Percentiles rank a stretch among this genome's conserved stretches.
These are phyloP conservation scores for Sceloporus tristichus DNA, from an alignment of 2,113 vertebrate species.

Conservation along the genomic window DNA sequence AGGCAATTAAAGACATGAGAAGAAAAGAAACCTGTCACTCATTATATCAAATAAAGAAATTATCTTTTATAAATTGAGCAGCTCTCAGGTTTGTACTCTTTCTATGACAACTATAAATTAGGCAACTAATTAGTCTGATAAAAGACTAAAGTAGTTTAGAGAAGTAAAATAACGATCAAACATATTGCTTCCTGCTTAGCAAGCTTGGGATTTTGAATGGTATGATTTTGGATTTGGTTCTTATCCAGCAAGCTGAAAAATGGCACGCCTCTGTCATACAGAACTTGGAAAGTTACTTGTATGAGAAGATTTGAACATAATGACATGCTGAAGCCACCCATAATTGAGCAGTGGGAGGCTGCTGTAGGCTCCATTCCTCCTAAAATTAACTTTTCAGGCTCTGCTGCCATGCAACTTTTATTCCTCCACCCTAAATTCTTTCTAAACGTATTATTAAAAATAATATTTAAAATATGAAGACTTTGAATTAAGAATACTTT, in stretches of 20 bases:
- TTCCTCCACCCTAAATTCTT: not conserved
- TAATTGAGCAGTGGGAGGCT: not conserved
- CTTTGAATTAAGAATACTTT: not conserved
- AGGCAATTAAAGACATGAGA: not conserved
- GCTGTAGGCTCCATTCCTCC: not conserved
- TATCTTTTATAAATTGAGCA: not conserved
- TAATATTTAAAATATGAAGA: not conserved
- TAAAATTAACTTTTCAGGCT: not conserved
- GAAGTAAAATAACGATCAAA: not conserved
- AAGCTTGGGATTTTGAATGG: not conserved
- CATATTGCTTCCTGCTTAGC: not conserved
- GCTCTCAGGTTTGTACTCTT: not conserved
- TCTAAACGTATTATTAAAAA: not conserved
- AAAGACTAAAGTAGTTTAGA: not conserved
- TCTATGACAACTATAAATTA: constrained; percentile 16
- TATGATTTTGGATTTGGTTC: not conserved
- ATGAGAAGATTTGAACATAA: not conserved
- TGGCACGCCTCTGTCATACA: not conserved
- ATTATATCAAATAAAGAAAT: not conserved
- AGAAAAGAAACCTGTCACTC: not conserved
- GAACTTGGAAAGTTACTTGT: not conserved
- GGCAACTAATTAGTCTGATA: not conserved
- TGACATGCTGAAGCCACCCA: not conserved
- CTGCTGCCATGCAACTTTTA: not conserved
- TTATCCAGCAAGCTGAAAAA: not conserved